Evolutionary conservation across 1,140 invertebrate species (phyloP), one percentile per base, ranked within the genome.

Genomic region (Lordiphosa stackelbergi): DNA sequence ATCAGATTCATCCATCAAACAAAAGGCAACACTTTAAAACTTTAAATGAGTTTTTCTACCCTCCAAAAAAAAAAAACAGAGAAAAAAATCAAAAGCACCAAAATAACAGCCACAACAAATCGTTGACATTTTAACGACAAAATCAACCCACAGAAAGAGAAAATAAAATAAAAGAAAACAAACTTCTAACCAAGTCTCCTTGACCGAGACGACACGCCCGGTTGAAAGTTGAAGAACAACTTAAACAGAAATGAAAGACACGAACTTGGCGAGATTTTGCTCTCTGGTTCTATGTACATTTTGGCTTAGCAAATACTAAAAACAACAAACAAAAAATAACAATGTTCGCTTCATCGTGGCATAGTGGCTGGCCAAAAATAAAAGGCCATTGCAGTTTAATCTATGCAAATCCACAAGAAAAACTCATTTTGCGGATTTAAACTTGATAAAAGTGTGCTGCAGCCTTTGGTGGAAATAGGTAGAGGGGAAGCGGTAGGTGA

Each of bases 351-450:
- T 53, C 63, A 70, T 55, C 53, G 65, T 66, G 62, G 24, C 6
- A 16, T 40, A 24, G 11, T 8, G 24, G 13, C 11, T 28, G 19
- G 43, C 28, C 24, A 40, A 42, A 53, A 41, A 37, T 62, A 55
- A 48, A 56, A 53, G 49, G 41, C 49, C 71, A 83, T 72, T 69
- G 60, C 77, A 72, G 51, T 57, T 75, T 75, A 83, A 83, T 81
- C 71, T 83, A 81, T 81, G 75, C 75, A 81, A 81, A 81, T 83
- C 63, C 68, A 43, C 49, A 72, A 58, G 68, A 75, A 83, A 72
- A 83, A 75, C 77, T 83, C 56, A 75, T 83, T 81, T 81, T 81
- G 75, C 16, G 77, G 77, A 61, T 69, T 81, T 81, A 66, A 75
- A 81, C 55, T 81, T 81, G 61, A 81, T 75, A 69, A 55, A 81